Base-by-base conservation (phyloP, 2,888 invertebrate species). In the Volucella bombylans region DNA sequence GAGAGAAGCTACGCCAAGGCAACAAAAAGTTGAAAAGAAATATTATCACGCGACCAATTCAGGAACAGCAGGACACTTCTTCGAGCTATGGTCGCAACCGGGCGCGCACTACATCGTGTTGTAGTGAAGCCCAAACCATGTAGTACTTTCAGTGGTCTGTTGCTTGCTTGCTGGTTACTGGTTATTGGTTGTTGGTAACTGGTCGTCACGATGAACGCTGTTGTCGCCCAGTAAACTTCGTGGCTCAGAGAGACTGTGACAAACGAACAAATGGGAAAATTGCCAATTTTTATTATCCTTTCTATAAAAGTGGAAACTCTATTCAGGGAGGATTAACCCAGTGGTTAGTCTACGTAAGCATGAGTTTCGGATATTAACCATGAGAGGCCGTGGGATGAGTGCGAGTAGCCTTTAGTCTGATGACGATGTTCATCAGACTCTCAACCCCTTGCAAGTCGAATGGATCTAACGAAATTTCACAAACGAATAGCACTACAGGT, bases 1-100 rank as follows among this genome's bases (percentile, higher is more conserved):
- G 85, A 85, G 85, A 85, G 85, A 76, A 76, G 76, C 80, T 64
- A 76, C 54, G 85, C 71, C 71, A 72, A 68, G 55, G 65, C 54
- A 81, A 67, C 67, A 80, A 61, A 64, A 11, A 50, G 43, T 11
- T 76, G 61, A 85, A 76, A 85, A 85, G 85, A 85, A 85, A 81
- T 85, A 85, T 85, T 85, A 85, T 85, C 85, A 85, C 85, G 85
- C 85, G 85, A 81, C 81, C 85, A 80, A 85, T 85, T 85, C 81
- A 81, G 57, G 49, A 81, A 76, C 85, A 85, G 85, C 85, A 72
- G 85, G 85, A 81, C 81, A 82, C 77, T 69, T 62, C 23, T 68
- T 61, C 59, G 23, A 23, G 23, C 23, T 23, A 1, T 23, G 23
- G 23, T 23, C 23, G 4, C 14, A 14, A 14, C 14, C 47, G 47